Evolutionary conservation across 2,797 vertebrate species (phyloP).

Genomic region (Falco naumanni): DNA sequence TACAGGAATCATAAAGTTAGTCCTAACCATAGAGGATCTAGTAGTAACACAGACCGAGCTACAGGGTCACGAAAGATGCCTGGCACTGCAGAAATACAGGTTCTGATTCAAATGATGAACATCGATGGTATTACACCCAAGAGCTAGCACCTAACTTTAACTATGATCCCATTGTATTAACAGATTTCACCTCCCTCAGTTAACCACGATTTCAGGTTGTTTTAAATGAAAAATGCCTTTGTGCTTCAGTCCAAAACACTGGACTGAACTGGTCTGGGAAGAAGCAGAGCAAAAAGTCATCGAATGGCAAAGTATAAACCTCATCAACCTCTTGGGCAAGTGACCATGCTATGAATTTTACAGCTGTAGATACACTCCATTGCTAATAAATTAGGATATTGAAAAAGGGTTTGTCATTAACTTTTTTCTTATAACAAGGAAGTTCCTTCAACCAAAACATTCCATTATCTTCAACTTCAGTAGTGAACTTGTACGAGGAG

Average conservation of each 20-base stretch:
- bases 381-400: not conserved
- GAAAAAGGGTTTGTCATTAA: not conserved
- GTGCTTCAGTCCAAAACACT: not conserved
- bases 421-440: not conserved
- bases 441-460: not conserved
- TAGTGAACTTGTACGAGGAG: not conserved
- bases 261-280: not conserved
- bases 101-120: not conserved
- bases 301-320: not conserved
- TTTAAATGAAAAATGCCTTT: not conserved
- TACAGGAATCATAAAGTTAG: not conserved
- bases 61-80: not conserved
- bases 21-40: not conserved
- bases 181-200: not conserved
- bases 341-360: not conserved
- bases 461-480: not conserved
- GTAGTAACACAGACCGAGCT: not conserved
- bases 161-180: not conserved
- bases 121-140: not conserved
- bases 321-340: not conserved
- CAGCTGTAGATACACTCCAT: not conserved
- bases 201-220: not conserved
- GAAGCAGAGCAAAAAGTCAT: not conserved
- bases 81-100: not conserved
- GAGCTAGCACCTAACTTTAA: not conserved